phyloP scores from a whole-genome alignment of 2,113 vertebrate species.

The Protobothrops mucrosquamatus region DNA sequence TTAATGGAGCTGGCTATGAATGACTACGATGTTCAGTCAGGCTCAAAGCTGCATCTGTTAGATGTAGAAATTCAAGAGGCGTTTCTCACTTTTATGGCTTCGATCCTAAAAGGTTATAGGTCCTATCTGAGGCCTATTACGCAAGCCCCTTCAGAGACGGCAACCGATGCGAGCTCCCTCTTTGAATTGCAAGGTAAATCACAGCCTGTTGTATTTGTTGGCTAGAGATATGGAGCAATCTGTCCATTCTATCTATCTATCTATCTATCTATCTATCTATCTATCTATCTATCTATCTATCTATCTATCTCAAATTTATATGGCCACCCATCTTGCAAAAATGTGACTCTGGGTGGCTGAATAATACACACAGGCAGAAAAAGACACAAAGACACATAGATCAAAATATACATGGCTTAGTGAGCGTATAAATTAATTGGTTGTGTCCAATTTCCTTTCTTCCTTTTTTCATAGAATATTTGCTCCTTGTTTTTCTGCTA shows the following conservation, averaged over 20 bases:
- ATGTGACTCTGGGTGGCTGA: background rate
- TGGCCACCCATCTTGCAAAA: background rate
- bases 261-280: too few species aligned
- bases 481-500: background rate
- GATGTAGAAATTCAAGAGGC: slow-evolving; percentile 98
- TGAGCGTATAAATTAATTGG: background rate
- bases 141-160: slow-evolving; percentile 95
- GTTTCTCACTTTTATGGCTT: slow-evolving; percentile 96
- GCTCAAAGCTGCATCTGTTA: slow-evolving; percentile 87
- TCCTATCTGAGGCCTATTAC: slow-evolving; percentile 93
- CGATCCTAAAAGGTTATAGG: slow-evolving; percentile 95
- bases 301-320: background rate
- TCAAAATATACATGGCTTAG: background rate
- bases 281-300: too few species aligned
- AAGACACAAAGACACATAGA: background rate
- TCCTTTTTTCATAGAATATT: background rate
- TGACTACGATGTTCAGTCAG: slow-evolving; percentile 85
- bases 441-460: background rate
- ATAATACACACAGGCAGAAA: background rate
- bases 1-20: slow-evolving; percentile 86
- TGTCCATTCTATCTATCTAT: background rate
- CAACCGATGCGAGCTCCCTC: slow-evolving; percentile 93
- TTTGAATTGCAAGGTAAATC: slow-evolving; percentile 92
- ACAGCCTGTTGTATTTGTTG: background rate
- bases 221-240: background rate